Evolutionary conservation across 2,888 invertebrate species (phyloP).

Genomic region (Deilephila porcellus): DNA sequence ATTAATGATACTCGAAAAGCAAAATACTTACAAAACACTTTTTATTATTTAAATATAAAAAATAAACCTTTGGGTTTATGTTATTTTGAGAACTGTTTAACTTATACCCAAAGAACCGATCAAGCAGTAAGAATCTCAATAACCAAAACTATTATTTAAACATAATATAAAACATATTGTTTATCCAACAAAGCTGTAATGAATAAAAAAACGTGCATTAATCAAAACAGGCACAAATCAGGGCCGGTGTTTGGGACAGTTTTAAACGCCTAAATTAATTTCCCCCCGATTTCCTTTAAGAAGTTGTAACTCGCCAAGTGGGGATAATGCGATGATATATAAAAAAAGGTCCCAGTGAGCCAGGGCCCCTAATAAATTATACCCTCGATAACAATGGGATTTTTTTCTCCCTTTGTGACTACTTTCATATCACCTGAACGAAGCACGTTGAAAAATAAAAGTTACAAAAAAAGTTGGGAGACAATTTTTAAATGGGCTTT

Average conservation of each 20-base stretch:
- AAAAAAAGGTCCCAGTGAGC: conserved; percentile 83
- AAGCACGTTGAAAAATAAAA: conserved; percentile 23
- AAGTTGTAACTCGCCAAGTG: conserved; percentile 83
- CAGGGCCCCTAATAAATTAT: conserved; percentile 83
- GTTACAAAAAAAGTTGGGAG: background rate
- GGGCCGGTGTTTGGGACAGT: conserved; percentile 76
- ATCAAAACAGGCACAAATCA: conserved; percentile 76
- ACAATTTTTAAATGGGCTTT: background rate
- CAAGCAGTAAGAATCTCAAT: background rate
- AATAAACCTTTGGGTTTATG: no score
- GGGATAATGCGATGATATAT: conserved; percentile 85
- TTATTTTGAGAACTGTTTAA: background rate
- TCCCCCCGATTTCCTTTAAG: conserved; percentile 83
- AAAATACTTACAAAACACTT: no score
- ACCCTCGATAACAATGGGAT: conserved; percentile 85
- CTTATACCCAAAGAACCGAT: background rate
- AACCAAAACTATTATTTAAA: no score
- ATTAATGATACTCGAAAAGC: no score
- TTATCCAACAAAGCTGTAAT: conserved; percentile 26
- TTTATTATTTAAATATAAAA: no score
- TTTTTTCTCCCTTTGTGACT: conserved; percentile 83
- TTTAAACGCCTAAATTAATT: conserved; percentile 83
- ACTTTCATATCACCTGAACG: conserved; percentile 82
- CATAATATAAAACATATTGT: no score
- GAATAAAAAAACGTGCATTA: conserved; percentile 62